These are phyloP conservation scores for Lasioglossum albipes DNA, from an alignment of 1,140 invertebrate genomes.

Conservation along the genomic window DNA sequence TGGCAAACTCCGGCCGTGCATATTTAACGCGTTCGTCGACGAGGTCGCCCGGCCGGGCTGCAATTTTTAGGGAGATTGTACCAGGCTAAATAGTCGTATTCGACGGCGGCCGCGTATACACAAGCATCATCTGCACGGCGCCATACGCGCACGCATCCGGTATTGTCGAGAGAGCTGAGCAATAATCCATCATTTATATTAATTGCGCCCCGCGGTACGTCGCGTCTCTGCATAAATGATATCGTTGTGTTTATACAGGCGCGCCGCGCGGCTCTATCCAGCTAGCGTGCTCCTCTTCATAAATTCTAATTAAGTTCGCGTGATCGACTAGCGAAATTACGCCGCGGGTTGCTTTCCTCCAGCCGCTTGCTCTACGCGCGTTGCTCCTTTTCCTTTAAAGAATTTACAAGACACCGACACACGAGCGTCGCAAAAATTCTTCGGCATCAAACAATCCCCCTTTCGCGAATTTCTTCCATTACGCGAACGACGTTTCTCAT, in stretches of 20 bases:
- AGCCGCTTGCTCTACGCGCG: neutral
- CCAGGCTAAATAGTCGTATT: constrained; percentile 36
- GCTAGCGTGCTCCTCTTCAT: constrained; percentile 67
- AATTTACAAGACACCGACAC: neutral
- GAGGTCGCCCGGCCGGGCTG: neutral
- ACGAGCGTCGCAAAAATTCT: neutral
- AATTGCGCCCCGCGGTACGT: constrained; percentile 72
- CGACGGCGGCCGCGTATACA: constrained; percentile 15
- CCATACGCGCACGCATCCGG: constrained; percentile 59
- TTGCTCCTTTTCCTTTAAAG: neutral
- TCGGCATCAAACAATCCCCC: no score
- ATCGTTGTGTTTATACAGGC: constrained; percentile 69
- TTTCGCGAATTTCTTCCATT: no score
- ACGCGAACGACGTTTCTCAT: no score
- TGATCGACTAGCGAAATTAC: constrained; percentile 66
- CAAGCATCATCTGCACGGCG: constrained; percentile 31
- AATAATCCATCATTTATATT: constrained; percentile 78
- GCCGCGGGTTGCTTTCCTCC: neutral
- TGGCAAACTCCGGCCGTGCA: neutral
- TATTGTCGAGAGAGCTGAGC: constrained; percentile 53
- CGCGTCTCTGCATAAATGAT: constrained; percentile 71
- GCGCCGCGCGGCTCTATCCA: constrained; percentile 40
- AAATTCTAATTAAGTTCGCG: constrained; percentile 77
- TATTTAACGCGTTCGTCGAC: constrained; percentile 16
- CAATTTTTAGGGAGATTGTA: constrained; percentile 40